Evolutionary conservation across 2,113 vertebrate species (phyloP), one percentile per base, ranked within the genome.

Genomic region (Scophthalmus maximus): DNA sequence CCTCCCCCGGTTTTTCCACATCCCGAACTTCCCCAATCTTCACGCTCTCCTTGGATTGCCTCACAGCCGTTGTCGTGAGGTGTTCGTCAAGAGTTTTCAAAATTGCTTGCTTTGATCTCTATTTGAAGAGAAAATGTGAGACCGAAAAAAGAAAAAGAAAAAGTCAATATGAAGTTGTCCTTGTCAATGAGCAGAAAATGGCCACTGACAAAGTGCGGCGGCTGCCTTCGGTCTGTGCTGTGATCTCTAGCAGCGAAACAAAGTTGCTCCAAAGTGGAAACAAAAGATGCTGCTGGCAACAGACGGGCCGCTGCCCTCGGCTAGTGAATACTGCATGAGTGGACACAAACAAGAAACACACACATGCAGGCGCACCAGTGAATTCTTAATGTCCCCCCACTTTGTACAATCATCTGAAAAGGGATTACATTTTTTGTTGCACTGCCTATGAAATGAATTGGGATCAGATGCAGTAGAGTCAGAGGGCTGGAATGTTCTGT

Each of bases 401-500:
- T 75, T 34, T 55, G 42, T 29, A 20, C 34, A 12, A 50, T 60
- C 38, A 79, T 69, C 51, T 66, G 10, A 47, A 36, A 47, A 32
- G 17, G 49, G 47, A 76, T n/a, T n/a, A n/a, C n/a, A n/a, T 50
- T 59, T 26, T 42, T 14, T 23, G 27, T 47, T 51, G 44, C 18
- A 12, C 42, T 59, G n/a, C 64, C 12, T 58, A 63, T 56, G 36
- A 79, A 68, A 65, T 6, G 36, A 73, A 59, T 76, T 36, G 30
- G 66, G 79, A 84, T 84, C 74, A 73, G 67, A 80, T 71, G 74
- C 49, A 14, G 36, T 8, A 9, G 57, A 86, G 86, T 85, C 77
- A 87, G 50, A 65, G 30, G 49, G 40, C 56, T 75, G 84, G 74
- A 90, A 89, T 84, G 78, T 88, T 79, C 58, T 80, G 22, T 71